These are phyloP conservation scores for Leucophenga maculata DNA, from an alignment of 2,888 invertebrate genomes.

Conservation along the genomic window DNA sequence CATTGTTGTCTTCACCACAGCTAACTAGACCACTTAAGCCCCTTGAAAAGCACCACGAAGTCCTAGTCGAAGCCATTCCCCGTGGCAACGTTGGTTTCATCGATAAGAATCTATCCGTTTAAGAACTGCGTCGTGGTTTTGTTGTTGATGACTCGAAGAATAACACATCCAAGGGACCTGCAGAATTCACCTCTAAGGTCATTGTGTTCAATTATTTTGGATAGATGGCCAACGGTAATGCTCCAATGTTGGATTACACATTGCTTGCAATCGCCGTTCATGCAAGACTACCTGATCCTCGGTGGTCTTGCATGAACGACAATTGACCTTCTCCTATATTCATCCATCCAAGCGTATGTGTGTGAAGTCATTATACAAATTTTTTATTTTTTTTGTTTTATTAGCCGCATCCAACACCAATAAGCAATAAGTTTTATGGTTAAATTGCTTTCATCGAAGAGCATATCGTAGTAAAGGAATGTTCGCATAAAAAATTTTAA, in stretches of 20 bases:
- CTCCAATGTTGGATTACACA: constrained; percentile 99
- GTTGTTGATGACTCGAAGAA: constrained; percentile 98
- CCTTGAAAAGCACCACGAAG: constrained; percentile 99
- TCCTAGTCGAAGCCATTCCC: constrained; percentile 93
- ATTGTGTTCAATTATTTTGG: constrained; percentile 99
- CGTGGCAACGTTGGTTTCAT: constrained; percentile 99
- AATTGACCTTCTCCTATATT: too few species aligned
- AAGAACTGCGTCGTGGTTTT: constrained; percentile 99
- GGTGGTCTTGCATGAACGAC: constrained; percentile 89
- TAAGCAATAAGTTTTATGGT: constrained; percentile 65
- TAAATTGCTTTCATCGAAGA: constrained; percentile 89
- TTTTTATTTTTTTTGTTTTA: too few species aligned
- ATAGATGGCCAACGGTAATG: constrained; percentile 98
- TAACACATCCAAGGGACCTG: constrained; percentile 95
- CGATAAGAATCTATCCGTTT: constrained; percentile 99
- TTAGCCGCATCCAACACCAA: constrained; percentile 70
- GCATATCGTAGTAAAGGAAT: constrained; percentile 89
- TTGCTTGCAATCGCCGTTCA: constrained; percentile 99
- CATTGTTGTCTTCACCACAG: constrained; percentile 98
- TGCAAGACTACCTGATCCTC: constrained; percentile 94
- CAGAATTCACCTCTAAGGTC: constrained; percentile 97
- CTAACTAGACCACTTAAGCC: constrained; percentile 98
- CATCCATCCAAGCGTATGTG: constrained; percentile 99
- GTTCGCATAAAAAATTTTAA: constrained; percentile 43
- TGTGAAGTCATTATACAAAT: constrained; percentile 94